Percentiles rank a stretch among this genome's conserved stretches.
Evolutionary conservation across 2,113 vertebrate species (phyloP).

Genomic region (Petroica traversi): DNA sequence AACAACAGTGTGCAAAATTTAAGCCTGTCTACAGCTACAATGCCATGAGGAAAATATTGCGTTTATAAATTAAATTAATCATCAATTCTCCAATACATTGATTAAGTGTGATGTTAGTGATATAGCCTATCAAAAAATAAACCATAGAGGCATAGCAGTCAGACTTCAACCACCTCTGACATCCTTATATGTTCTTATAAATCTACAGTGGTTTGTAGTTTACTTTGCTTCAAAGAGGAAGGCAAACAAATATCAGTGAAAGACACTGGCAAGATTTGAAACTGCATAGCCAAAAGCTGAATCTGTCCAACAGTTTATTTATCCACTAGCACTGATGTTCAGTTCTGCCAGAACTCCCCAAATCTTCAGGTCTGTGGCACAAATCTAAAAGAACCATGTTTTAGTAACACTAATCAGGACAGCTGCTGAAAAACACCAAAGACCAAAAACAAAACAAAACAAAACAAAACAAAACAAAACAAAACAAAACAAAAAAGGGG

Average conservation of each 20-base stretch:
- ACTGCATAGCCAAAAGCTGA: not conserved
- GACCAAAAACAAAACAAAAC: not conserved
- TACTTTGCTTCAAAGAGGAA: not conserved
- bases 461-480: no score
- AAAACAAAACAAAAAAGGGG: no score
- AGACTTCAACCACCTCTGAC: not conserved
- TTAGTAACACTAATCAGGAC: not conserved
- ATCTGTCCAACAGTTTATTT: not conserved
- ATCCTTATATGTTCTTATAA: not conserved
- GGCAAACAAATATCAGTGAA: not conserved
- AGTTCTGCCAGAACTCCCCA: not conserved
- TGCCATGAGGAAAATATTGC: not conserved
- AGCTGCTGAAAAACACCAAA: slow-evolving; percentile 10
- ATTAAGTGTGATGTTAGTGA: not conserved
- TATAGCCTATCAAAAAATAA: not conserved
- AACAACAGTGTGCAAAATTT: not conserved
- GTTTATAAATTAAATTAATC: not conserved
- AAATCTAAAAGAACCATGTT: not conserved
- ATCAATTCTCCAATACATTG: not conserved
- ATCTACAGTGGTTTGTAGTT: not conserved
- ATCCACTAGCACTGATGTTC: not conserved
- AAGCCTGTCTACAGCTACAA: not conserved
- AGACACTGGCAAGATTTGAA: not conserved
- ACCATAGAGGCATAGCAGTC: not conserved
- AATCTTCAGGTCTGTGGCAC: not conserved